Evolutionary conservation across 2,113 vertebrate species (phyloP), one percentile per base, ranked within the genome.

Genomic region (Erythrolamprus reginae): DNA sequence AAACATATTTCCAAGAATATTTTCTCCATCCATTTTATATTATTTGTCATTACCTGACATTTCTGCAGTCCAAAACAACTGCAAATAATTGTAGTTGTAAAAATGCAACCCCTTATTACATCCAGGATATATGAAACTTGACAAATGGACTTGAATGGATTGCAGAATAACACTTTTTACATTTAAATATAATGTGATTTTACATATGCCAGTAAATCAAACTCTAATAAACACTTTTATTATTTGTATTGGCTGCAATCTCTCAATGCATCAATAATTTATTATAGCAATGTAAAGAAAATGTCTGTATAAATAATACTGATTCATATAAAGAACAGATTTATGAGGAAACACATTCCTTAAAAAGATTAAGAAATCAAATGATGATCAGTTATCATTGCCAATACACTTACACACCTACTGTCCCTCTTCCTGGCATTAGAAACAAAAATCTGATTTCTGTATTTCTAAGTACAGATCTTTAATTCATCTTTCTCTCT

Each of bases 21-120:
- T 93, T 93, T 92, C 88, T 95, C 92, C 89, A 84, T 89, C 85
- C 86, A 38, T 93, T 90, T 94, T 94, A 92, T 95, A 93, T 94
- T 92, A 95, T 94, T 89, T 95, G 90, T 91, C 88, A 93, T 70
- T 90, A 93, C 61, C 93, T 95, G 92, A 92, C 93, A 95, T 92
- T 87, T 82, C 88, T 47, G 33, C 47, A 90, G 58, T 88, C 91
- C 84, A 90, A 94, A 94, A 93, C 91, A 94, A 94, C 52, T 87
- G 55, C 45, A 85, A 88, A 93, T 91, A 47, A 93, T 91, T 33
- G n/a, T n/a, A 91, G n/a, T 52, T 93, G 92, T 91, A 92, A 84
- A 90, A 52, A 92, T 89, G 82, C 82, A 91, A 94, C 17, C 28
- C 86, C 51, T 89, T 86, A 88, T 12, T 53, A 38, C 1, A 50